Base-by-base conservation (phyloP, 2,888 invertebrate genomes). In the Trichacis sp. region DNA sequence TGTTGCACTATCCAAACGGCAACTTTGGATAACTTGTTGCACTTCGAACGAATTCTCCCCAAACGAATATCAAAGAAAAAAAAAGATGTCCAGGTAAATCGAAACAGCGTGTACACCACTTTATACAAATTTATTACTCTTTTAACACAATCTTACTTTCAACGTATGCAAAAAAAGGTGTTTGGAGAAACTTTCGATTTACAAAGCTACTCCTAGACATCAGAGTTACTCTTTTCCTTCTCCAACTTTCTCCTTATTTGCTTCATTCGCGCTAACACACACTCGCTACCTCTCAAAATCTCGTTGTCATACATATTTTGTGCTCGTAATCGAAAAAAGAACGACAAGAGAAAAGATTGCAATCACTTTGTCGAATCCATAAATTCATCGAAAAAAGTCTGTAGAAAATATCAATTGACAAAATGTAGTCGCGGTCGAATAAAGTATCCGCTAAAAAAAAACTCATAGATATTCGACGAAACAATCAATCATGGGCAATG, bases 391-490 rank as follows among this genome's bases (percentile, higher is more conserved):
- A 79, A 29, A 29, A 82, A 82, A 82, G 47, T 82, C 73, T 76
- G 82, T 82, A 82, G 77, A 82, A 77, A 80, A 76, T 80, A 77
- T n/a, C n/a, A n/a, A n/a, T n/a, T n/a, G n/a, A n/a, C n/a, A n/a
- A n/a, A n/a, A n/a, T n/a, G n/a, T n/a, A n/a, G n/a, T n/a, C n/a
- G n/a, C n/a, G n/a, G n/a, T n/a, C n/a, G n/a, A n/a, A n/a, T n/a
- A n/a, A n/a, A n/a, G n/a, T n/a, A n/a, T n/a, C n/a, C n/a, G n/a
- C n/a, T n/a, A n/a, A n/a, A n/a, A n/a, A n/a, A n/a, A n/a, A n/a
- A n/a, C n/a, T n/a, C n/a, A n/a, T n/a, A n/a, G n/a, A n/a, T n/a
- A n/a, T n/a, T n/a, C n/a, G n/a, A n/a, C n/a, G n/a, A n/a, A n/a
- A n/a, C n/a, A n/a, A n/a, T n/a, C n/a, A n/a, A n/a, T n/a, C n/a